Conservation (phyloP, 1,140 invertebrate genomes). For the Drosophila mauritiana region DNA sequence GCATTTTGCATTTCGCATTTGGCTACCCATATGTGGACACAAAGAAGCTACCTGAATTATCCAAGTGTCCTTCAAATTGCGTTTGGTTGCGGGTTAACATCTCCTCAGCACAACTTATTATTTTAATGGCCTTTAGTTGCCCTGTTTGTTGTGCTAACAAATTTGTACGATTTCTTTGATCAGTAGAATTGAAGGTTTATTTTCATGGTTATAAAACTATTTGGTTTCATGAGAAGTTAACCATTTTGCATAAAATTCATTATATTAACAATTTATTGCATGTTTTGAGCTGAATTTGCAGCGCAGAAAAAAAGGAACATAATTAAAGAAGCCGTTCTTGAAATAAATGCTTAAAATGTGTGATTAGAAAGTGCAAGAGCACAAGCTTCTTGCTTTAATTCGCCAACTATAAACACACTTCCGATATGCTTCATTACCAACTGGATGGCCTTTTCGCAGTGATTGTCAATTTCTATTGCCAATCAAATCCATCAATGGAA, state of each 20-base stretch:
- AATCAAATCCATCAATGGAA: background rate
- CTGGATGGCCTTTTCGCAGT: background rate
- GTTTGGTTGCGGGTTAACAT: background rate
- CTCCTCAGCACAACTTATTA: background rate
- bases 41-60: constrained; percentile 13
- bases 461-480: background rate
- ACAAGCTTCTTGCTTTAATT: too few species aligned
- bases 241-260: too few species aligned
- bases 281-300: too few species aligned
- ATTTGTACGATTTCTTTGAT: too few species aligned
- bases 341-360: too few species aligned
- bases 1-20: background rate
- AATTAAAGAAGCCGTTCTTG: too few species aligned
- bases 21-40: constrained; percentile 28
- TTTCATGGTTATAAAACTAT: too few species aligned
- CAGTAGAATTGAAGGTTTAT: too few species aligned
- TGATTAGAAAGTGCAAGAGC: too few species aligned
- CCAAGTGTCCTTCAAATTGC: background rate
- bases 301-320: background rate
- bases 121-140: background rate
- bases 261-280: too few species aligned
- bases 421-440: background rate
- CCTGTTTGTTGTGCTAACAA: background rate
- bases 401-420: too few species aligned
- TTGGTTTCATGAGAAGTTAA: too few species aligned